A percentile compares a stretch with the other conserved stretches of the same genome.
phyloP scores from a whole-genome alignment of 2,797 vertebrate species.

The Arctocebus calabarensis region DNA sequence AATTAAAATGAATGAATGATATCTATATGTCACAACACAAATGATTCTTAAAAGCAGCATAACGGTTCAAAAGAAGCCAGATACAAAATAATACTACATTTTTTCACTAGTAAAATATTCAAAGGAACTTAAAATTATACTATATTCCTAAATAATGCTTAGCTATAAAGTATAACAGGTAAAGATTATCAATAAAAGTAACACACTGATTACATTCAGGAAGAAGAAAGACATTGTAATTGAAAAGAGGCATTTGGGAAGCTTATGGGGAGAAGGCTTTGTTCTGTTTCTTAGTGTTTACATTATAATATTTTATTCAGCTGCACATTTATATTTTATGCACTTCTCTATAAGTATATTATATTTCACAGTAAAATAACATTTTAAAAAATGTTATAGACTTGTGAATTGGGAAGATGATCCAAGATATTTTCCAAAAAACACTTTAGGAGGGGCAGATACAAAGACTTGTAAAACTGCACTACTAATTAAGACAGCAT shows the following conservation, averaged over 20 bases:
- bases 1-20: not conserved
- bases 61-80: not conserved
- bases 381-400: not conserved
- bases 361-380: slow-evolving; percentile 18
- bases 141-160: not conserved
- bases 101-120: not conserved
- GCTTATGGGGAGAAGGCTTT: not conserved
- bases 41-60: not conserved
- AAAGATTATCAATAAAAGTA: not conserved
- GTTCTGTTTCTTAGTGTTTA: not conserved
- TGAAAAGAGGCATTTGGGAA: not conserved
- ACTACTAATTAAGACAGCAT: not conserved
- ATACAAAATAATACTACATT: not conserved
- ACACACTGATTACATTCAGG: not conserved
- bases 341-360: not conserved
- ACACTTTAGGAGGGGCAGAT: not conserved
- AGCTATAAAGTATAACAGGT: not conserved
- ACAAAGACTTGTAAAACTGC: not conserved
- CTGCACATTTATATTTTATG: not conserved
- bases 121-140: not conserved
- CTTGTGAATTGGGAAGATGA: not conserved
- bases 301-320: not conserved
- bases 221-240: not conserved
- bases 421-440: not conserved
- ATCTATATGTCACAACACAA: not conserved